Base-by-base conservation (phyloP, 1,140 invertebrate species). In the Macrobrachium nipponense region DNA sequence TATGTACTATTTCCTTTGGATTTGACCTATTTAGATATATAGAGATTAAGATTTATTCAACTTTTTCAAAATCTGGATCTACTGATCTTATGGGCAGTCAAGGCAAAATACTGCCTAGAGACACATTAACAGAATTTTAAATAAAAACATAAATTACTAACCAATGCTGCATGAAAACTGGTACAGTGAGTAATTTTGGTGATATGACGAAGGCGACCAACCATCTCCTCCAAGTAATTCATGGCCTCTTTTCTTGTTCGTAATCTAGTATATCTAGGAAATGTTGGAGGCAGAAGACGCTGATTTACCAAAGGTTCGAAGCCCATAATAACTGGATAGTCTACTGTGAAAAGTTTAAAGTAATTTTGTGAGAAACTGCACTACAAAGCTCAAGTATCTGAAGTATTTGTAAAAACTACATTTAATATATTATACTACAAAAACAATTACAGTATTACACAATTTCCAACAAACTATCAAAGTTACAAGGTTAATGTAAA, bases 251-350 rank as follows among this genome's bases (percentile, higher is more conserved):
- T 91, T 62, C 96, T 93, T 73, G 95, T 95, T 89, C 96, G 96
- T 89, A 99, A 98, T 91, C 97, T 96, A 1, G 97, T 98, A 91
- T 98, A 99, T 3, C 98, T 93, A 14, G 98, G 98, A 93, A 99
- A 99, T n/a, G 98, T 98, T 1, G 98, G 98, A 62, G 98, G 98
- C 51, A 99, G 92, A 58, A 98, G 93, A 88, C 98, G 94, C 92
- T 98, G 97, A 92, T 99, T 99, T 60, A 98, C 95, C 90, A 98
- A 94, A 27, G 98, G 97, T 90, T 99, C 97, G 92, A 99, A 99
- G 1, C 97, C 97, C 93, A 97, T 89, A 51, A 92, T 91, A 61
- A 90, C 91, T 43, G 91, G 90, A 87, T 92, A 92, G 87, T 92
- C 91, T 78, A 89, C 89, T 90, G 87, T 17, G 87, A 51, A 81